These are phyloP conservation scores for Scaptomyza pallida DNA, from an alignment of 1,140 invertebrate species.

Conservation along the genomic window DNA sequence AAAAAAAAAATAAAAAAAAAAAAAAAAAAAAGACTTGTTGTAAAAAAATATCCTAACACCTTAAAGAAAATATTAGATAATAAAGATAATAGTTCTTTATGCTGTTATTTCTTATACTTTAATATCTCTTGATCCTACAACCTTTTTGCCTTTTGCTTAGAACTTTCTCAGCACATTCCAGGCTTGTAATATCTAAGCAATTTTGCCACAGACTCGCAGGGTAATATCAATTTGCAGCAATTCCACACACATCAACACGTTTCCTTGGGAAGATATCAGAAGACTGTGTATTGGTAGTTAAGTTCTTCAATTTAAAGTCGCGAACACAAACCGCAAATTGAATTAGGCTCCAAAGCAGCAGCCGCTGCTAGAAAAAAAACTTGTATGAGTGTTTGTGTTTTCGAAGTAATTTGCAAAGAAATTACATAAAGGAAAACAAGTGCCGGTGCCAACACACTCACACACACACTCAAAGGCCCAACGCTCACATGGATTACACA, in stretches of 20 bases:
- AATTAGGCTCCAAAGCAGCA: constrained; percentile 57
- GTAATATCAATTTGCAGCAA: constrained; percentile 59
- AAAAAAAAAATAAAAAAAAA: too few species aligned
- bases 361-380: constrained; percentile 18
- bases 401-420: constrained; percentile 76
- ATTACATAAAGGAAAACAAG: constrained; percentile 80
- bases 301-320: constrained; percentile 27
- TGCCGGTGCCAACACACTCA: constrained; percentile 49
- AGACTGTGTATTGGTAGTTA: constrained; percentile 22
- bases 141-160: constrained; percentile 5
- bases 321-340: constrained; percentile 67
- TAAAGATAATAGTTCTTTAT: too few species aligned
- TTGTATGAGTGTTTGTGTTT: constrained; percentile 24
- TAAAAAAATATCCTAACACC: too few species aligned
- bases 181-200: constrained; percentile 21
- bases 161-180: constrained; percentile 32
- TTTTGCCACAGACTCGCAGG: constrained; percentile 2
- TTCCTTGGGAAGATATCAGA: constrained; percentile 46
- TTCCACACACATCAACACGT: constrained; percentile 18
- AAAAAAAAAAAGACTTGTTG: too few species aligned
- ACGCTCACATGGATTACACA: constrained; percentile 57
- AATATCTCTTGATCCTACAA: neutral
- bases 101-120: too few species aligned
- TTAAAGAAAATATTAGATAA: neutral
- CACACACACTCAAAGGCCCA: constrained; percentile 25